A percentile compares a stretch with the other conserved stretches of the same genome.
Evolutionary conservation across 2,797 vertebrate species (phyloP).

Genomic region (Schizopygopsis malacanthus): DNA sequence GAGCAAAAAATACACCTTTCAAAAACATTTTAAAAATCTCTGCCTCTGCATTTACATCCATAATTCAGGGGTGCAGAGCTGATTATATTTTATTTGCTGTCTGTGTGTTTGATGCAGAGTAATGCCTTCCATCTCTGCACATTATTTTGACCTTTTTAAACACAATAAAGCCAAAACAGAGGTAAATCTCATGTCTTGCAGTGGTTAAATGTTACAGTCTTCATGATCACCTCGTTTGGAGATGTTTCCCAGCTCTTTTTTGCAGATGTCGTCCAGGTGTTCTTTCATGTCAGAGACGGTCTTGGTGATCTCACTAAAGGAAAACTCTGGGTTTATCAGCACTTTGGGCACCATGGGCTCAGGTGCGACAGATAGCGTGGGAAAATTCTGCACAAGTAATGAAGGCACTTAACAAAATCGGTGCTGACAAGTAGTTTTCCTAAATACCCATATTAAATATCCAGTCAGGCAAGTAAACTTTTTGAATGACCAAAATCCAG

Average conservation of each 20-base stretch:
- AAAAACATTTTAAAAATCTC: neutral
- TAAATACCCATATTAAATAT: neutral
- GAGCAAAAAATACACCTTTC: neutral
- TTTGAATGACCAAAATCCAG: neutral
- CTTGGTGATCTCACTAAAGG: conserved; percentile 81
- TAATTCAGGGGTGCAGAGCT: neutral
- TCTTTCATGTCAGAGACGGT: conserved; percentile 79
- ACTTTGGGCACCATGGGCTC: conserved; percentile 83
- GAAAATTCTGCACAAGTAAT: conserved; percentile 74
- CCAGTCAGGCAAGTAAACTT: neutral
- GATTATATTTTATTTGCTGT: neutral
- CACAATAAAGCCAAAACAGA: neutral
- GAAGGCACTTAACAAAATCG: neutral
- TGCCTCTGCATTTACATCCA: neutral
- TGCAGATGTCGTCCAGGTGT: conserved; percentile 79
- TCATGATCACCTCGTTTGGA: conserved; percentile 76
- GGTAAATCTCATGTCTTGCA: neutral
- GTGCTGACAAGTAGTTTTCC: neutral
- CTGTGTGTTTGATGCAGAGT: neutral
- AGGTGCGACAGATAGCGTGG: conserved; percentile 75
- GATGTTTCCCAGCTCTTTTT: conserved; percentile 77
- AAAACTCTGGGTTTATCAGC: conserved; percentile 83
- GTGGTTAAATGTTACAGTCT: neutral
- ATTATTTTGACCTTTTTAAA: neutral
- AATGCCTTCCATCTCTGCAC: neutral